Evolutionary conservation across 2,888 invertebrate genomes (phyloP).

Genomic region (Caenorhabditis zanzibari): DNA sequence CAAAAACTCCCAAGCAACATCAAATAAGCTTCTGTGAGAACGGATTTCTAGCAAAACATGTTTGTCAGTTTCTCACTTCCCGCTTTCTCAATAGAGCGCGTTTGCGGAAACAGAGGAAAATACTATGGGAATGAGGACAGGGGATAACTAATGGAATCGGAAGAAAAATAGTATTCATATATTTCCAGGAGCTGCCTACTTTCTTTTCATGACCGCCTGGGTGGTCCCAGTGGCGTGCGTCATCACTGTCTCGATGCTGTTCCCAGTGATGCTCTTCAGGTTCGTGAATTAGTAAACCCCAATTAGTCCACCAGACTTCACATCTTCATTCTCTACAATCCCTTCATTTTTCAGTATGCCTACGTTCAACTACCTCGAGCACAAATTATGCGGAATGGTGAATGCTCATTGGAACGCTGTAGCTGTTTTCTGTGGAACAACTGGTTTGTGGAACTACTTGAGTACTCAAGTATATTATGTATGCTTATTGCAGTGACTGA

Average conservation of each 20-base stretch:
- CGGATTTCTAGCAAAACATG: background rate
- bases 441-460: constrained; percentile 25
- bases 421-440: constrained; percentile 77
- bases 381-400: constrained; percentile 79
- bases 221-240: constrained; percentile 80
- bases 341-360: constrained; percentile 70
- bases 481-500: constrained; percentile 71
- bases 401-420: constrained; percentile 82
- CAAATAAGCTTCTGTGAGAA: constrained; percentile 8
- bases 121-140: background rate
- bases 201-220: constrained; percentile 79
- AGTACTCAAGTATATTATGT: background rate
- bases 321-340: constrained; percentile 3
- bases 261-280: constrained; percentile 78
- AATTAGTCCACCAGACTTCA: constrained; percentile 20
- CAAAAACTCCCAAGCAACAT: background rate
- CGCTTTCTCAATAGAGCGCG: constrained; percentile 17
- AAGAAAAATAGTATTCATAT: background rate
- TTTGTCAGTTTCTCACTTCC: constrained; percentile 2
- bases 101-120: background rate
- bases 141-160: background rate
- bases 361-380: constrained; percentile 78
- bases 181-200: constrained; percentile 77
- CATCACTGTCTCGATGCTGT: constrained; percentile 73
- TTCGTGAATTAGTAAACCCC: constrained; percentile 34